Evolutionary conservation across 2,113 vertebrate genomes (phyloP).

Genomic region (Misgurnus anguillicaudatus): DNA sequence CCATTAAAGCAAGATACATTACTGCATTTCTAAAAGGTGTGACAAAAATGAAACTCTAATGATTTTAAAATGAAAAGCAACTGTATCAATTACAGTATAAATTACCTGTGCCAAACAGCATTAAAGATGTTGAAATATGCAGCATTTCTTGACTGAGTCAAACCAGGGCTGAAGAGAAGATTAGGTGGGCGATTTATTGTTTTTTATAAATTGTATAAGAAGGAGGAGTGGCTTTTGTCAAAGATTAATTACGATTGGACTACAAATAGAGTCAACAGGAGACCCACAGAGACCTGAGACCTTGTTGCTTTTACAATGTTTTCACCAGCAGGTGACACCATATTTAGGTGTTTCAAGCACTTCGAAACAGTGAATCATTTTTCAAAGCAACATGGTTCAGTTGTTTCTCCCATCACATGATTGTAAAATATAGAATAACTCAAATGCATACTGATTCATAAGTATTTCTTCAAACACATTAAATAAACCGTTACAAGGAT

Average conservation of each 20-base stretch:
- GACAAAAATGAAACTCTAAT: neutral
- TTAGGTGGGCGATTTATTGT: constrained; percentile 10
- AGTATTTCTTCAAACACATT: too few species aligned
- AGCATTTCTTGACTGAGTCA: constrained; percentile 17
- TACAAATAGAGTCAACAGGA: neutral
- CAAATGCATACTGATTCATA: too few species aligned
- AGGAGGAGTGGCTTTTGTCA: constrained; percentile 17
- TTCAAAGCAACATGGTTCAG: too few species aligned
- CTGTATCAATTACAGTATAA: neutral
- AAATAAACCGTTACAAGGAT: too few species aligned
- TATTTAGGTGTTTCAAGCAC: too few species aligned
- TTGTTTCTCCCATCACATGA: too few species aligned
- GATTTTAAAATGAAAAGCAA: neutral
- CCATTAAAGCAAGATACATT: neutral
- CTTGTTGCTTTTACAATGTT: too few species aligned
- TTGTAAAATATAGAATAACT: too few species aligned
- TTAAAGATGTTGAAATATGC: constrained; percentile 1
- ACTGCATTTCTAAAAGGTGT: neutral
- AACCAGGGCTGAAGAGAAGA: constrained; percentile 22
- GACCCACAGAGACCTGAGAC: too few species aligned
- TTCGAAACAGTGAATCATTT: too few species aligned
- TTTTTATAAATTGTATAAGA: constrained; percentile 13
- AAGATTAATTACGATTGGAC: too few species aligned
- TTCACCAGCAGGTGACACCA: too few species aligned
- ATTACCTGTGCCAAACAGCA: neutral